A percentile compares a stretch with the other conserved stretches of the same genome.
Evolutionary conservation across 2,888 invertebrate genomes (phyloP).

Genomic region (Microctonus aethiopoides): DNA sequence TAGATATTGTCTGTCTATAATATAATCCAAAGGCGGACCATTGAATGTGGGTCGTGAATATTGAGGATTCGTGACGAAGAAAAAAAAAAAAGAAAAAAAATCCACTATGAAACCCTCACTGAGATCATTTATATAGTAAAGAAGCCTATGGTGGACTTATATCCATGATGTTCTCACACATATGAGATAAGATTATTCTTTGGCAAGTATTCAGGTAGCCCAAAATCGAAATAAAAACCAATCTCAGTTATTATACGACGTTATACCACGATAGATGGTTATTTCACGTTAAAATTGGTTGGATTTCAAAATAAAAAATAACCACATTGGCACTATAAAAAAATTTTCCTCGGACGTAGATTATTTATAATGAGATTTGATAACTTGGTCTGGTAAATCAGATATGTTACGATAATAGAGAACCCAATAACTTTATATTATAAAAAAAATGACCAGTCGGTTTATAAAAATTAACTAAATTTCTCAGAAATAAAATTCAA

Average conservation of each 20-base stretch:
- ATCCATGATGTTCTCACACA: not conserved
- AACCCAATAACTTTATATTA: no score
- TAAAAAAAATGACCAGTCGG: no score
- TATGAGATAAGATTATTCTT: slow-evolving; percentile 48
- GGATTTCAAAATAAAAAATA: slow-evolving; percentile 1
- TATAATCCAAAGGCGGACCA: slow-evolving; percentile 48
- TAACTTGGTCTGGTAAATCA: not conserved
- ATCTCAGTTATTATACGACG: slow-evolving; percentile 56
- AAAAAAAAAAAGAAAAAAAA: not conserved
- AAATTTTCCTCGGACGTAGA: slow-evolving; percentile 12
- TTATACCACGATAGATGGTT: slow-evolving; percentile 48
- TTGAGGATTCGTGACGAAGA: slow-evolving; percentile 1
- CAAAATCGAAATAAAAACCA: slow-evolving; percentile 53
- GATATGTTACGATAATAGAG: not conserved
- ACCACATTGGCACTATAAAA: not conserved
- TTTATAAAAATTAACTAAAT: not conserved
- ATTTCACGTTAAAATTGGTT: slow-evolving; percentile 32
- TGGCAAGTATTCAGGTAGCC: slow-evolving; percentile 21
- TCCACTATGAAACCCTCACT: not conserved
- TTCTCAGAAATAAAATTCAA: not conserved
- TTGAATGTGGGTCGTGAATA: slow-evolving; percentile 38
- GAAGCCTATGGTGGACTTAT: not conserved
- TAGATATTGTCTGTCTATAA: slow-evolving; percentile 54
- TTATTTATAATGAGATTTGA: not conserved
- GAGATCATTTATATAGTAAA: not conserved